Evolutionary conservation across 2,888 invertebrate genomes (phyloP).

Genomic region (Pantelozetes paolii): DNA sequence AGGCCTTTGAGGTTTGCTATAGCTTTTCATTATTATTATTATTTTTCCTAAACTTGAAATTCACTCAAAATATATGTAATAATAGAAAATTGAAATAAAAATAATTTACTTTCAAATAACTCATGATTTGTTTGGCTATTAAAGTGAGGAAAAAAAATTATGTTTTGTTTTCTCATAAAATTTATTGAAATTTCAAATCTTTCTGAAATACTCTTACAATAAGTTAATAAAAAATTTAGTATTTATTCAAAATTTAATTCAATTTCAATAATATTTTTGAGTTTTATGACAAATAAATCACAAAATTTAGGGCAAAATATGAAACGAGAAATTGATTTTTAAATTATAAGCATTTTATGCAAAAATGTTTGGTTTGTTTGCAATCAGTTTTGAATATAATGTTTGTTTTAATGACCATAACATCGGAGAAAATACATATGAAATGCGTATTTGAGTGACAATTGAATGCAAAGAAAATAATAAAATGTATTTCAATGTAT

Average conservation of each 20-base stretch:
- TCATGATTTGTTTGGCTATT: too few relatives aligned
- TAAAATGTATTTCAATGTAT: neutral
- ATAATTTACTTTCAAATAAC: neutral
- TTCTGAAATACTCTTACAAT: too few relatives aligned
- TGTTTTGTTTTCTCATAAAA: too few relatives aligned
- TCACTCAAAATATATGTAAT: neutral
- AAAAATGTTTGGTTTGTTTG: neutral
- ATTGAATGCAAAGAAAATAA: neutral
- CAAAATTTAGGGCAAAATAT: too few relatives aligned
- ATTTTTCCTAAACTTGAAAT: neutral
- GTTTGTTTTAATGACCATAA: neutral
- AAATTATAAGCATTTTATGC: neutral
- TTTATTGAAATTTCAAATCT: too few relatives aligned
- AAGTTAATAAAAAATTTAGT: too few relatives aligned
- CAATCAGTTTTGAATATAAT: neutral
- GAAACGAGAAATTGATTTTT: neutral
- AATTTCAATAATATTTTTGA: too few relatives aligned
- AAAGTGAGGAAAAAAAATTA: too few relatives aligned
- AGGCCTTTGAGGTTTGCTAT: neutral
- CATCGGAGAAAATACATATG: neutral
- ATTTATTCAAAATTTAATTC: too few relatives aligned
- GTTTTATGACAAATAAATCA: neutral
- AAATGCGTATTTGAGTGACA: neutral
- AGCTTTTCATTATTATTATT: neutral
- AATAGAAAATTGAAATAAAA: neutral